Evolutionary conservation across 2,797 vertebrate species (phyloP), one percentile per base, ranked within the genome.

Genomic region (Pseudotriccus pelzelni): DNA sequence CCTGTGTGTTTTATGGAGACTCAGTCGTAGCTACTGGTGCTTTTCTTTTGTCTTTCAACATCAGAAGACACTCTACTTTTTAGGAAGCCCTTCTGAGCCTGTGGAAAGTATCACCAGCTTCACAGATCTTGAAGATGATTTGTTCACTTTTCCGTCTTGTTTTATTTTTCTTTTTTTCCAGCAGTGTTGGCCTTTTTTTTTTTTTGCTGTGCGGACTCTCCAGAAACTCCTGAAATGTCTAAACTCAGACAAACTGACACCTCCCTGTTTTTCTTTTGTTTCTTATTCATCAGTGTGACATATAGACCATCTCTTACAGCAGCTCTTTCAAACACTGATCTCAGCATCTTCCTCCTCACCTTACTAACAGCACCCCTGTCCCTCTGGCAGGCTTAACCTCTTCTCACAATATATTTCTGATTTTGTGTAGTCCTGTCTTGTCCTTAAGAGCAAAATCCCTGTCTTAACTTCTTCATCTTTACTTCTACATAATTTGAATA

Each of bases 41-140:
- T 86, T 93, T 86, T 60, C 44, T 88, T 56, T 93, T 82, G 32
- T 78, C 14, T 70, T 81, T 55, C 36, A 56, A n/a, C 9, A 30
- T 62, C 27, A 62, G 59, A 87, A 64, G 58, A 53, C 9, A 37
- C 8, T n/a, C 14, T 47, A 1, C 3, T 34, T 28, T 72, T 82
- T n/a, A 66, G 68, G 60, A 66, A 67, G 12, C 14, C 18, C 10
- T 36, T 9, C 6, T 46, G 52, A 39, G 6, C 14, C 7, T 36
- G 14, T 56, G 69, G 44, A 55, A 83, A 76, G 5, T 41, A 27
- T 75, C 56, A 59, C 7, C 20, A 59, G 1, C 32, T 24, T 74
- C 67, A 32, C 23, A 70, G 20, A 27, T 6, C 30, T 64, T 36
- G 53, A 56, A 15, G 37, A 28, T 75, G 66, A 72, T 34, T 86